Conservation (phyloP, 2,797 vertebrate species). For the Premnoplex brunnescens region DNA sequence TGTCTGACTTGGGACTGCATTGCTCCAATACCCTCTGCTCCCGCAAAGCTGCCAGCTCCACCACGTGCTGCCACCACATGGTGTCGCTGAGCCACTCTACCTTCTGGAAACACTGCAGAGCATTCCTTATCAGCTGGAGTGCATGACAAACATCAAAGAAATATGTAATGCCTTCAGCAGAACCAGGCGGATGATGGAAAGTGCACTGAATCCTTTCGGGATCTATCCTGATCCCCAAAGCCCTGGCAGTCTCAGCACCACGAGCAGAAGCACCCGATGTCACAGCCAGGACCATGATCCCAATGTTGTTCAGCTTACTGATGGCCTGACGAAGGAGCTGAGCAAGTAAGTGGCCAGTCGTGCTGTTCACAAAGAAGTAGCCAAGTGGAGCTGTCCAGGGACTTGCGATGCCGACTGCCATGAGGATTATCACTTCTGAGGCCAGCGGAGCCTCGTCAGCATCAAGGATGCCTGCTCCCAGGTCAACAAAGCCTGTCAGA, state of each 20-base stretch:
- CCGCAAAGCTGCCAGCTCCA: conserved; percentile 15
- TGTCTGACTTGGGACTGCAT: neutral
- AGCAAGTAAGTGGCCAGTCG: conserved; percentile 24
- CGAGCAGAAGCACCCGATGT: conserved; percentile 4
- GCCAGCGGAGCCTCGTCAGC: conserved; percentile 57
- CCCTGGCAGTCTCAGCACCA: conserved; percentile 45
- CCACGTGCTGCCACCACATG: conserved; percentile 57
- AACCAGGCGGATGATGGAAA: conserved; percentile 55
- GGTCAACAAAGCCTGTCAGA: conserved; percentile 51
- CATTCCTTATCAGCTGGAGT: conserved; percentile 53
- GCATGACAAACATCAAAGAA: conserved; percentile 63
- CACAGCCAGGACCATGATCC: conserved; percentile 56
- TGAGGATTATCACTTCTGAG: conserved; percentile 53
- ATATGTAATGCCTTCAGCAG: conserved; percentile 20
- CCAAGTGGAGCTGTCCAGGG: conserved; percentile 66
- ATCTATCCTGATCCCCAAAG: conserved; percentile 49
- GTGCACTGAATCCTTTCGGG: conserved; percentile 31
- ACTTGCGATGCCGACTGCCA: conserved; percentile 57
- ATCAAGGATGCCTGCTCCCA: conserved; percentile 53
- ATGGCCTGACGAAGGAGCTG: conserved; percentile 67
- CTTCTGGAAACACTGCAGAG: conserved; percentile 59
- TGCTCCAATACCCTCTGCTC: neutral
- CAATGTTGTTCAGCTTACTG: conserved; percentile 54
- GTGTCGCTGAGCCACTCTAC: conserved; percentile 12
- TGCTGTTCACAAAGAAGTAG: conserved; percentile 62